phyloP scores from a whole-genome alignment of 2,797 vertebrate species.

The Malacoctenus gilli region DNA sequence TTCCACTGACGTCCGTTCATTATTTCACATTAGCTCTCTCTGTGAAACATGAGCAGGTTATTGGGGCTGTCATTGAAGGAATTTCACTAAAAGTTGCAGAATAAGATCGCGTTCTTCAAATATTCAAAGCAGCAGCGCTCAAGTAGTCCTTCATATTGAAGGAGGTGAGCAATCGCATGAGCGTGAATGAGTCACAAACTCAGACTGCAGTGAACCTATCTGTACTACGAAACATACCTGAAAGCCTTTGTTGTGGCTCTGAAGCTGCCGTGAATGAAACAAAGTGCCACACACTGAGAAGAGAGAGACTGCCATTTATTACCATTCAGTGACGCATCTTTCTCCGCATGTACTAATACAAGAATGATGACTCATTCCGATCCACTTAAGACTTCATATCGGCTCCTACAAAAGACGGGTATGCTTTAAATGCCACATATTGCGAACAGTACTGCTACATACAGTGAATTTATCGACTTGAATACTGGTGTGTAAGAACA shows the following conservation, averaged over 20 bases:
- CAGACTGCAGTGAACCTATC: slow-evolving; percentile 21
- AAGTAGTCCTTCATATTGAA: slow-evolving; percentile 10
- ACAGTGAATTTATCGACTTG: slow-evolving; percentile 38
- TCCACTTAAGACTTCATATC: slow-evolving; percentile 42
- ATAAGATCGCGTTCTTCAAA: not conserved
- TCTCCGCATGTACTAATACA: slow-evolving; percentile 34
- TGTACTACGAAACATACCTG: slow-evolving; percentile 11
- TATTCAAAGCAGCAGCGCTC: slow-evolving; percentile 7
- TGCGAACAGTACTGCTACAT: slow-evolving; percentile 32
- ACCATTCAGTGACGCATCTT: slow-evolving; percentile 41
- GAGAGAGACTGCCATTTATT: slow-evolving; percentile 55
- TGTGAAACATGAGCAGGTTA: not conserved
- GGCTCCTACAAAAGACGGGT: slow-evolving; percentile 31
- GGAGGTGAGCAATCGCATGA: slow-evolving; percentile 15
- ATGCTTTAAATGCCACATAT: slow-evolving; percentile 39
- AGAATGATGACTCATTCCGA: slow-evolving; percentile 45
- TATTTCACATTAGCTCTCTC: too few species aligned
- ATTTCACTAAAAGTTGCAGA: not conserved
- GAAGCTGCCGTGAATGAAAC: slow-evolving; percentile 43
- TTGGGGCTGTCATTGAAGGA: not conserved
- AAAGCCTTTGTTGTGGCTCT: slow-evolving; percentile 7
- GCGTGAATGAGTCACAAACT: slow-evolving; percentile 48
- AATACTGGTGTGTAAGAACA: slow-evolving; percentile 41
- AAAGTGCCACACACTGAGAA: slow-evolving; percentile 27
- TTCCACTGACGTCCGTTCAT: too few species aligned